These are phyloP conservation scores for Phrynocephalus forsythii DNA, from an alignment of 2,797 vertebrate genomes.

Conservation along the genomic window DNA sequence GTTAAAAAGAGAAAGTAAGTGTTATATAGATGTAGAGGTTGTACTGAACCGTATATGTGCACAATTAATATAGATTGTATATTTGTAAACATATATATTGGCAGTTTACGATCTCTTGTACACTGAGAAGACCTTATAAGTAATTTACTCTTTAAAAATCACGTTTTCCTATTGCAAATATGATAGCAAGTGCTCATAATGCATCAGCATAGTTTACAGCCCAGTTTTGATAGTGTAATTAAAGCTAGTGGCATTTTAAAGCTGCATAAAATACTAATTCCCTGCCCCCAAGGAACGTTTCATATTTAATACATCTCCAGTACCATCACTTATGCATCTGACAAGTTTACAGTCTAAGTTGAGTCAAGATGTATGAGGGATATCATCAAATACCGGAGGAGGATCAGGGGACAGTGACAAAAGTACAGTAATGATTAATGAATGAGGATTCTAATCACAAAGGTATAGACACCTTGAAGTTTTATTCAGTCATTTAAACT, in stretches of 20 bases:
- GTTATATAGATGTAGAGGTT: slow-evolving; percentile 2
- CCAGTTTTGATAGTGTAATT: slow-evolving; percentile 16
- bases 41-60: slow-evolving; percentile 19
- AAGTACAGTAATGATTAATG: background rate
- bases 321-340: slow-evolving; percentile 24
- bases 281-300: slow-evolving; percentile 24
- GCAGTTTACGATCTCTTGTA: background rate
- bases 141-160: slow-evolving; percentile 7
- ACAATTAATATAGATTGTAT: background rate
- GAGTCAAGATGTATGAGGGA: background rate
- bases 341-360: slow-evolving; percentile 41
- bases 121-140: background rate
- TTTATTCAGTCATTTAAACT: slow-evolving; percentile 25
- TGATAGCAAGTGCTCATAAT: background rate
- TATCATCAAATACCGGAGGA: slow-evolving; percentile 34
- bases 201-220: slow-evolving; percentile 9
- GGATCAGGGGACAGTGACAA: slow-evolving; percentile 9
- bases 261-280: slow-evolving; percentile 21
- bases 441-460: slow-evolving; percentile 13
- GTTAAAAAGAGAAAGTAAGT: background rate
- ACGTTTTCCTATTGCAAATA: background rate
- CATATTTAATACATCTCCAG: background rate
- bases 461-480: background rate
- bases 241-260: slow-evolving; percentile 17
- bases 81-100: background rate